Percentiles rank a stretch among this genome's conserved stretches.
phyloP scores from a whole-genome alignment of 2,797 vertebrate species.

The Sciurus carolinensis region DNA sequence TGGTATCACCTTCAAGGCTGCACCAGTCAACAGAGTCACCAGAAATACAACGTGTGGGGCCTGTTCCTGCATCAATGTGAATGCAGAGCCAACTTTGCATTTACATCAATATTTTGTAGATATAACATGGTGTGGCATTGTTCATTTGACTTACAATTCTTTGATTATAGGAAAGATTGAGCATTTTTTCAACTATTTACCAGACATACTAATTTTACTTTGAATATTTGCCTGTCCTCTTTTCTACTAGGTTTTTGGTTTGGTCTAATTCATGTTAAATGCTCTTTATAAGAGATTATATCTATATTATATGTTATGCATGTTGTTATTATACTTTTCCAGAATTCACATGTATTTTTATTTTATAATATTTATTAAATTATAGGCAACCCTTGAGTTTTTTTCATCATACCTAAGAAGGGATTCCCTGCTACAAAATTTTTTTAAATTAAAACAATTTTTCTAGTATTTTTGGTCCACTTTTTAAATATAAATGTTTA shows the following conservation, averaged over 20 bases:
- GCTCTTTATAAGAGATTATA: neutral
- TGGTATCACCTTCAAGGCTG: neutral
- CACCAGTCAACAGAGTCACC: neutral
- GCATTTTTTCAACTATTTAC: neutral
- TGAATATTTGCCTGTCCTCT: neutral
- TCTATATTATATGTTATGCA: neutral
- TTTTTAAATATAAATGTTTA: neutral
- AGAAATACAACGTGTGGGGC: neutral
- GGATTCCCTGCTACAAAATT: neutral
- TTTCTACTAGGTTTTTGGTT: neutral
- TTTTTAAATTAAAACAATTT: neutral
- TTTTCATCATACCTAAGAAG: neutral
- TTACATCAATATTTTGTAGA: neutral
- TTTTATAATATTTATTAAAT: neutral
- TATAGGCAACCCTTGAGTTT: neutral
- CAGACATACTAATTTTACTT: neutral
- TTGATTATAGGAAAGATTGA: neutral
- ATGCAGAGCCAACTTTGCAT: neutral
- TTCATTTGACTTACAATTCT: neutral
- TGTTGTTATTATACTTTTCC: neutral
- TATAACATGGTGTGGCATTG: neutral
- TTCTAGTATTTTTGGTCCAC: conserved; percentile 14
- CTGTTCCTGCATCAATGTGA: accelerated
- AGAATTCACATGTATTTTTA: neutral
- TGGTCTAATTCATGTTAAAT: neutral